Evolutionary conservation across 2,113 vertebrate species (phyloP).

Genomic region (Petroica traversi): DNA sequence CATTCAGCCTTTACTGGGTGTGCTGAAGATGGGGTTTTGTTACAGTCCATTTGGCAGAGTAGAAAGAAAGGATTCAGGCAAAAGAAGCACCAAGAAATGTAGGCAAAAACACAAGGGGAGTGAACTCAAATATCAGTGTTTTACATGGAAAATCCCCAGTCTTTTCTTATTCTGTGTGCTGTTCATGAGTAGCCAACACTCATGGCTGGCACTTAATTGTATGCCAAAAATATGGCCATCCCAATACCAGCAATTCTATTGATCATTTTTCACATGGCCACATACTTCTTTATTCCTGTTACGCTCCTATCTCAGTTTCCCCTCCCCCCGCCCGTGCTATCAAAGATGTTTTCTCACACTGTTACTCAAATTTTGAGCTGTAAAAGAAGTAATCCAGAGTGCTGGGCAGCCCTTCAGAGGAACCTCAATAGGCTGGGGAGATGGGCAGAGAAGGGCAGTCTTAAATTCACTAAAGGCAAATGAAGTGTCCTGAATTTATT

Average conservation of each 20-base stretch:
- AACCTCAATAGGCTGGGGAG: fast-evolving
- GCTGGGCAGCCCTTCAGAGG: neutral
- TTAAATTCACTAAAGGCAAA: neutral
- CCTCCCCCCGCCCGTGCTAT: neutral
- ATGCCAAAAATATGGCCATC: neutral
- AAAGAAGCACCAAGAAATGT: neutral
- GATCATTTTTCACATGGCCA: neutral
- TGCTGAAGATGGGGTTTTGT: neutral
- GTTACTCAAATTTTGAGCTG: neutral
- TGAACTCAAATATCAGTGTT: neutral
- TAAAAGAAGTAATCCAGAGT: neutral
- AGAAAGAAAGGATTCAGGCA: neutral
- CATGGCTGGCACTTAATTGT: neutral
- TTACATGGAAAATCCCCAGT: neutral
- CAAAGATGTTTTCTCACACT: neutral
- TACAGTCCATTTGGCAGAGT: neutral
- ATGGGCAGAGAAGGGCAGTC: neutral
- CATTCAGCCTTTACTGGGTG: neutral
- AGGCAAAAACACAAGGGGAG: neutral
- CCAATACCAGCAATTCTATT: neutral
- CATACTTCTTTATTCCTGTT: neutral
- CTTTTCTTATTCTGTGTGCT: neutral
- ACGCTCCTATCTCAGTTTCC: too few species aligned
- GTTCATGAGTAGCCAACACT: neutral
- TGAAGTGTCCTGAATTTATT: neutral